Percentiles rank a stretch among this genome's conserved stretches.
Conservation (phyloP, 2,888 invertebrate genomes). For the Cosmorhoe ocellata region DNA sequence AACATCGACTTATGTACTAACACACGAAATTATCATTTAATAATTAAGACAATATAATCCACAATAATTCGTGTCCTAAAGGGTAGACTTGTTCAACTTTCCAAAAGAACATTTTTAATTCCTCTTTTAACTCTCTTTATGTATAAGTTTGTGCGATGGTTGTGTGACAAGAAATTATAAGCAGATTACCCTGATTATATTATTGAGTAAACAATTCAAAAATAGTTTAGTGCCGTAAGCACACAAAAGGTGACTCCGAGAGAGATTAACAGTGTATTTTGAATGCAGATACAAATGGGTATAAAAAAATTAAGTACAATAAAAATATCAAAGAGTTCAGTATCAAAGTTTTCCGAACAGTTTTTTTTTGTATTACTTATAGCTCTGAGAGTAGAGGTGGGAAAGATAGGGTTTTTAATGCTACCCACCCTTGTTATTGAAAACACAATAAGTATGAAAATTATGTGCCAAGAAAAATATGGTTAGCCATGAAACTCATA, state of each 20-base stretch:
- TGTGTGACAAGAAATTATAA: conserved; percentile 42
- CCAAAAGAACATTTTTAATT: conserved; percentile 16
- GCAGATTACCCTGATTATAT: conserved; percentile 62
- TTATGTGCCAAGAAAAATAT: no score
- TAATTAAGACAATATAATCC: conserved; percentile 33
- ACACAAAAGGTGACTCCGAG: conserved; percentile 34
- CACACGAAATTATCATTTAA: conserved; percentile 40
- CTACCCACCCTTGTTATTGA: background rate
- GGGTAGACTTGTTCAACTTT: conserved; percentile 48
- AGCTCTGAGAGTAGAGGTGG: conserved; percentile 26
- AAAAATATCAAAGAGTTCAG: conserved; percentile 42
- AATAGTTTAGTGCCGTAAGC: conserved; percentile 42
- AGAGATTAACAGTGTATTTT: conserved; percentile 36
- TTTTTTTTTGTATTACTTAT: conserved; percentile 32
- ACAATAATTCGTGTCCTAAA: conserved; percentile 66
- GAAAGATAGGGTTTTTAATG: background rate
- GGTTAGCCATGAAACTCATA: no score
- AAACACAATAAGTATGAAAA: no score
- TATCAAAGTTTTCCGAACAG: conserved; percentile 42
- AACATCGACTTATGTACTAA: conserved; percentile 67
- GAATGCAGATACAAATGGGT: conserved; percentile 40
- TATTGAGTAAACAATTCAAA: conserved; percentile 64
- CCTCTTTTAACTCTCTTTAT: conserved; percentile 13
- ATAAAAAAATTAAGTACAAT: conserved; percentile 35
- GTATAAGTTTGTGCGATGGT: conserved; percentile 28